Evolutionary conservation across 2,113 vertebrate genomes (phyloP).

Genomic region (Meles meles): DNA sequence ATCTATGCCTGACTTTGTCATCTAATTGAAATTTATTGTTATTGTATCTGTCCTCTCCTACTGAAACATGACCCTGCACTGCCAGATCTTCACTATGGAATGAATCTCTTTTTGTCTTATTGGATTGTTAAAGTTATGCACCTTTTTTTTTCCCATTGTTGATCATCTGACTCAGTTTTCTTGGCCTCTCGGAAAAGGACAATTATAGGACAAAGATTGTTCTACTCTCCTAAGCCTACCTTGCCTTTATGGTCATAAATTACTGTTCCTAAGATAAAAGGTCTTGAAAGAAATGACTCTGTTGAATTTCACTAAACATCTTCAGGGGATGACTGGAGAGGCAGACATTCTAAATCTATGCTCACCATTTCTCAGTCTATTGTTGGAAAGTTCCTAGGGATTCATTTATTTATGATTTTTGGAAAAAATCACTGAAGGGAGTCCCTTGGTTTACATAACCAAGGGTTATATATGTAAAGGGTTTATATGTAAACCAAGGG

Average conservation of each 20-base stretch:
- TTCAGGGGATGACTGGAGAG: neutral
- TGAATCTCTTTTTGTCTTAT: slow-evolving; percentile 21
- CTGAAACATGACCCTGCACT: neutral
- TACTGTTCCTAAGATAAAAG: neutral
- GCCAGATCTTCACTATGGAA: neutral
- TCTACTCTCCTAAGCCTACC: neutral
- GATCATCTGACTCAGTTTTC: neutral
- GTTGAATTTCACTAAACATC: slow-evolving; percentile 1
- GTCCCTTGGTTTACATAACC: neutral
- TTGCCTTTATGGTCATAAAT: slow-evolving; percentile 20
- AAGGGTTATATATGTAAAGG: no score
- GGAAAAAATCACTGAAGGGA: neutral
- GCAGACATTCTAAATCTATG: neutral
- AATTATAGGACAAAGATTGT: neutral
- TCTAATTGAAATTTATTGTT: slow-evolving; percentile 39
- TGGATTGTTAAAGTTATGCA: neutral
- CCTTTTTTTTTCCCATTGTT: neutral
- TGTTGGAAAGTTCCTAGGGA: neutral
- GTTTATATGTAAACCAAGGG: no score
- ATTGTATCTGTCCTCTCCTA: neutral
- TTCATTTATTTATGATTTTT: slow-evolving; percentile 10
- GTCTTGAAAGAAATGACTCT: neutral
- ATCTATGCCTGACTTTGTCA: slow-evolving; percentile 7
- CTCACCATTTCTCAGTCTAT: neutral
- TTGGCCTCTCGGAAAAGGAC: neutral